Base-by-base conservation (phyloP, 1,140 invertebrate genomes). In the Acyrthosiphon pisum region DNA sequence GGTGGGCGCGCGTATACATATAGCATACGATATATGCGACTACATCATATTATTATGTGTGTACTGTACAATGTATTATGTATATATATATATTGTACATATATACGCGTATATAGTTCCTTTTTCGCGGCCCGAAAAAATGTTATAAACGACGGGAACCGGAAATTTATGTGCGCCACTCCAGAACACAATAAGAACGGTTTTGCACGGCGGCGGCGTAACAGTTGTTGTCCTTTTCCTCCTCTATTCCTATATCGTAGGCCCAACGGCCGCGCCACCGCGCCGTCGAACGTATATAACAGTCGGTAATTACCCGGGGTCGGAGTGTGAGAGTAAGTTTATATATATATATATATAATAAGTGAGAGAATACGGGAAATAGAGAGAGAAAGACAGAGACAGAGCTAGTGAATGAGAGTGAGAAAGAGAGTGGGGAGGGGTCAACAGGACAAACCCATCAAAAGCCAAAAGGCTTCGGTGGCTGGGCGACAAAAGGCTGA, bases 391-490 rank as follows among this genome's bases (percentile, higher is more conserved):
- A 22, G 84, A n/a, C 23, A 48, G 44, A 22, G 84, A 48, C 6
- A 11, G 44, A 44, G 8, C 22, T n/a, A 30, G 41, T 11, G 41
- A 11, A 23, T 7, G 20, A 1, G 48, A 8, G 35, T 23, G 35
- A n/a, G 11, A 41, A 46, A 35, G 50, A 30, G 86, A n/a, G 41
- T 3, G 22, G 90, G 83, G 81, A 86, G 81, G 91, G 91, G 91
- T 93, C 91, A 93, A 93, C 91, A 56, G 91, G 81, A 93, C 91
- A 93, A 93, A 93, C 91, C 91, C 91, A 93, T 93, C 91, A 93
- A 93, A 92, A 92, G 91, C 91, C 91, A 84, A 92, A 92, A 92
- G 91, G 91, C 91, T 92, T 92, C 91, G 91, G 91, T 22, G 87
- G 48, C 84, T 26, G 44, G 26, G 84, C 91, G 91, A 92, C 91